Evolutionary conservation across 2,797 vertebrate genomes (phyloP).

Genomic region (Oophaga sylvatica): DNA sequence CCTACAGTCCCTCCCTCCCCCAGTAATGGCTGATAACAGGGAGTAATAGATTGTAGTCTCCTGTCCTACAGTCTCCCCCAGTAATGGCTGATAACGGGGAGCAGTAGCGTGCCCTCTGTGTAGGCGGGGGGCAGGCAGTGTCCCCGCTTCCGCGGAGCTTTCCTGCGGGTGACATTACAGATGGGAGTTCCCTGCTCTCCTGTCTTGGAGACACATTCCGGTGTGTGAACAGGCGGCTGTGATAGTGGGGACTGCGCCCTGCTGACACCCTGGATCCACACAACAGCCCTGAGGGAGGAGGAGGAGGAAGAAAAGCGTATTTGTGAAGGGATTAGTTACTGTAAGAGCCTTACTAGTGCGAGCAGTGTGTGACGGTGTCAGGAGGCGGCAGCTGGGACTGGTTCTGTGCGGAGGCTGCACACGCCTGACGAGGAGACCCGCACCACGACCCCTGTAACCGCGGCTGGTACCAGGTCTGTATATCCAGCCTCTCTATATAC

Average conservation of each 20-base stretch:
- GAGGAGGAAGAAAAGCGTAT: constrained; percentile 52
- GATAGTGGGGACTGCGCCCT: background rate
- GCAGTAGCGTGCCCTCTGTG: too few relatives aligned
- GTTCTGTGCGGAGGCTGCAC: constrained; percentile 1
- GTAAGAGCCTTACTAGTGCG: constrained; percentile 54
- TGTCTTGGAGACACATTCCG: too few relatives aligned
- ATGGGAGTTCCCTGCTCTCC: too few relatives aligned
- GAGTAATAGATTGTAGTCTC: too few relatives aligned
- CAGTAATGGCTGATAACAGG: too few relatives aligned
- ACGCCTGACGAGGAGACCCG: background rate
- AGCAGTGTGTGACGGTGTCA: constrained; percentile 45
- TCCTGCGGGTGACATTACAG: too few relatives aligned
- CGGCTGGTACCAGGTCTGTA: background rate
- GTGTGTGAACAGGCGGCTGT: too few relatives aligned
- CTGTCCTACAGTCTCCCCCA: too few relatives aligned
- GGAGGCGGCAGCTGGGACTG: constrained; percentile 37
- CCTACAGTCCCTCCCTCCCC: too few relatives aligned
- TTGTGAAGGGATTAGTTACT: constrained; percentile 52
- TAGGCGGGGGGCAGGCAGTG: too few relatives aligned
- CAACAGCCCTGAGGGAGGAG: background rate
- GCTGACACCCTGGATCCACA: background rate
- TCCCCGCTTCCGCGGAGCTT: too few relatives aligned
- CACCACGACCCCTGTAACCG: background rate
- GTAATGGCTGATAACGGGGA: too few relatives aligned
- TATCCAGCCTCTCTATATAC: background rate